Conservation (phyloP, 2,797 vertebrate genomes). For the Rhinichthys osculus region DNA sequence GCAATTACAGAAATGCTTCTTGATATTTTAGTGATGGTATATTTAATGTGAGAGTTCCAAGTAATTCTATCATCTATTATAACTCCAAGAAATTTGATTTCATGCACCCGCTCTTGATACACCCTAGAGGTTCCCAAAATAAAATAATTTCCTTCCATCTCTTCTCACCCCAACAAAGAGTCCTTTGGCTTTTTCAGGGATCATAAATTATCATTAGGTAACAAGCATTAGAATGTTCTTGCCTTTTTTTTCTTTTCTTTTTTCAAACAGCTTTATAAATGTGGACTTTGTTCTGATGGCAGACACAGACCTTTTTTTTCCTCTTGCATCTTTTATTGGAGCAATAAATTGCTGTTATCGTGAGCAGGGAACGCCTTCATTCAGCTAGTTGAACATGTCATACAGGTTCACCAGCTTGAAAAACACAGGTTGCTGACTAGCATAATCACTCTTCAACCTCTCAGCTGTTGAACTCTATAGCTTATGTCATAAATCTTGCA, state of each 20-base stretch:
- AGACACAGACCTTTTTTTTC: conserved; percentile 26
- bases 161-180: conserved; percentile 45
- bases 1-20: too few species aligned
- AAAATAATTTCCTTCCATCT: conserved; percentile 60
- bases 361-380: conserved; percentile 65
- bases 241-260: conserved; percentile 47
- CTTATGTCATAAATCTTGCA: conserved; percentile 22
- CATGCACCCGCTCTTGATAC: too few species aligned
- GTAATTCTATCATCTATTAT: too few species aligned
- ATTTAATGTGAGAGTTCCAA: too few species aligned
- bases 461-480: background rate
- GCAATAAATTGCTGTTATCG: conserved; percentile 66
- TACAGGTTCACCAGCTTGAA: conserved; percentile 25
- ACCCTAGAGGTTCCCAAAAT: conserved; percentile 52
- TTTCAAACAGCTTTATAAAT: conserved; percentile 65
- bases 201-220: conserved; percentile 68
- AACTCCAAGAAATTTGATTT: too few species aligned
- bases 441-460: background rate
- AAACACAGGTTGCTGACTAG: conserved; percentile 15
- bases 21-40: too few species aligned
- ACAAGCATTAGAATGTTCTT: conserved; percentile 60
- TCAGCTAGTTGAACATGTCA: conserved; percentile 47
- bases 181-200: conserved; percentile 53
- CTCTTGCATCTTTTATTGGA: conserved; percentile 68
- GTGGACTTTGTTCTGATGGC: conserved; percentile 63